A percentile compares a stretch with the other conserved stretches of the same genome.
phyloP scores from a whole-genome alignment of 2,888 invertebrate species.

The Scrobipalpa atriplicella region DNA sequence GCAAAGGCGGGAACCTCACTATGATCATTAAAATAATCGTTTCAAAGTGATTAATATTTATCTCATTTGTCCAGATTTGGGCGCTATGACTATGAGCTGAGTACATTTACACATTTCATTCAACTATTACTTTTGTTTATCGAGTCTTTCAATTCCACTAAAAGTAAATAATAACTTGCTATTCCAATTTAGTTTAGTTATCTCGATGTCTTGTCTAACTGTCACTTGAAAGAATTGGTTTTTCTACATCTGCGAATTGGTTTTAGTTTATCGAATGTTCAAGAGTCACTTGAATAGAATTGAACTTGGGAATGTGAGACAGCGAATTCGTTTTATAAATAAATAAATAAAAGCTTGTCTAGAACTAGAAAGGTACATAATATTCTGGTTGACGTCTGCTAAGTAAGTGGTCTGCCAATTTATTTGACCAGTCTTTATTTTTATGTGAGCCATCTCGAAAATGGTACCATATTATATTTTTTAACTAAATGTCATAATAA shows the following conservation, averaged over 20 bases:
- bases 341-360: not conserved
- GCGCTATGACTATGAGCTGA: no score
- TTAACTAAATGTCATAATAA: no score
- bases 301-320: not conserved
- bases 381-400: not conserved
- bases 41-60: no score
- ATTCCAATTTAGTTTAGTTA: not conserved
- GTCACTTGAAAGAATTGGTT: constrained; percentile 1
- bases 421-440: no score
- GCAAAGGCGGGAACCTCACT: no score
- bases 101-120: no score
- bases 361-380: not conserved
- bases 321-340: not conserved
- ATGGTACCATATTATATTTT: no score
- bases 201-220: not conserved
- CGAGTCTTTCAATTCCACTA: not conserved
- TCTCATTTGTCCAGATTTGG: no score
- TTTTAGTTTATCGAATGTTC: constrained; percentile 8
- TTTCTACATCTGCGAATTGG: not conserved
- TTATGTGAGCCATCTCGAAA: no score
- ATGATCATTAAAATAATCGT: no score
- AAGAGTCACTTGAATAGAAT: not conserved
- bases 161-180: not conserved
- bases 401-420: not conserved
- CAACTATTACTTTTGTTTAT: no score